Base-by-base conservation (phyloP, 2,888 invertebrate genomes). In the Peribatodes rhomboidaria region DNA sequence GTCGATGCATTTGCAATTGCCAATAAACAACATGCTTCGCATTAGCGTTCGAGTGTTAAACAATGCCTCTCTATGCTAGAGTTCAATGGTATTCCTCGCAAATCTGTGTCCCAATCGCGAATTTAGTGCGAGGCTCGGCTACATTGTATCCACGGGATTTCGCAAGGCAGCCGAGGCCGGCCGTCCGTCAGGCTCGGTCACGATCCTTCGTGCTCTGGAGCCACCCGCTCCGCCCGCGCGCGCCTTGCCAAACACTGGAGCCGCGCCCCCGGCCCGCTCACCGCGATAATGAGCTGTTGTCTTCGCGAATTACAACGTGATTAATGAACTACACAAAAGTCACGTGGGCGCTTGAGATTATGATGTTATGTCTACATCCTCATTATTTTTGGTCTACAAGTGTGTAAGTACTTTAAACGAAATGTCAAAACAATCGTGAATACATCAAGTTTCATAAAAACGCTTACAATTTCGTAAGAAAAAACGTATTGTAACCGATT, bases 111-210 rank as follows among this genome's bases (percentile, higher is more conserved):
- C 83, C 87, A 88, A 90, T 90, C 83, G 87, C 83, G 78, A 84
- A 87, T 88, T 85, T 81, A 85, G 88, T 88, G 84, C 86, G 83
- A 82, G 82, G 76, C 82, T 82, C 79, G 84, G 81, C 77, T 81
- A 87, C 89, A 65, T 64, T 67, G 68, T 65, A 91, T 83, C 79
- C 79, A 81, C 80, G 80, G 78, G 75, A 82, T 92, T 86, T 88
- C 83, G 90, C 88, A 91, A 92, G 75, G 68, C 77, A 58, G 73
- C 75, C 87, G 90, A 90, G 89, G 90, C 82, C 87, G 84, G 80
- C 78, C 84, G 79, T 86, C 86, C 84, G 82, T 80, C 84, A 77
- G 82, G 67, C 76, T 80, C 74, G 84, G 84, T 88, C 91, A 88
- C 90, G 90, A 90, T 82, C 83, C 80, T 73, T 88, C 87, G 88